A percentile compares a stretch with the other conserved stretches of the same genome.
Evolutionary conservation across 2,797 vertebrate species (phyloP).

Genomic region (Scolopax bukidnonensis): DNA sequence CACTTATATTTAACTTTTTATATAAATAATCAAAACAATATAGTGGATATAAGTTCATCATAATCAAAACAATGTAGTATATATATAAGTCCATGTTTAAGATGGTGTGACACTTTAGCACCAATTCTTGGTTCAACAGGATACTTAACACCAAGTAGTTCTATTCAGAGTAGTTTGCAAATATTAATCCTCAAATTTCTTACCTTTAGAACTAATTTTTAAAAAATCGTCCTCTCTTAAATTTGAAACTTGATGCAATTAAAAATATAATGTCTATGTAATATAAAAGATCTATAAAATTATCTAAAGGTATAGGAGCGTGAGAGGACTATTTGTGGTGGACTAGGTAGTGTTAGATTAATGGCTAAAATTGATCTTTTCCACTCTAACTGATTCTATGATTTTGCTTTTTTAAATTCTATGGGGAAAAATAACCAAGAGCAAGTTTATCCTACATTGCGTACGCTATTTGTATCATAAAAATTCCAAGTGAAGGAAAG

Average conservation of each 20-base stretch:
- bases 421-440: background rate
- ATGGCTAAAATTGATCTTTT: background rate
- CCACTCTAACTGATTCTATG: background rate
- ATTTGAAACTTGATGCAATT: background rate
- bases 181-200: background rate
- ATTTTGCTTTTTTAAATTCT: background rate
- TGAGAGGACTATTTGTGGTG: background rate
- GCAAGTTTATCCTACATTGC: background rate
- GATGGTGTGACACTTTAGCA: background rate
- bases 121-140: background rate
- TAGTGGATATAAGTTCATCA: constrained; percentile 10
- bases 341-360: background rate
- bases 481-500: background rate
- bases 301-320: background rate
- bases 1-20: constrained; percentile 16
- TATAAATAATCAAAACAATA: constrained; percentile 36
- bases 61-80: constrained; percentile 32
- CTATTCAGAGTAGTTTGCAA: constrained; percentile 4
- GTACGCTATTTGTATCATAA: background rate
- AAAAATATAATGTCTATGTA: background rate
- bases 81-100: constrained; percentile 24
- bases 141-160: background rate
- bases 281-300: background rate
- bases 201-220: background rate
- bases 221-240: background rate